These are phyloP conservation scores for Phenganax stokvisi DNA, from an alignment of 92 coral and sea anemone genomes.

Conservation along the genomic window DNA sequence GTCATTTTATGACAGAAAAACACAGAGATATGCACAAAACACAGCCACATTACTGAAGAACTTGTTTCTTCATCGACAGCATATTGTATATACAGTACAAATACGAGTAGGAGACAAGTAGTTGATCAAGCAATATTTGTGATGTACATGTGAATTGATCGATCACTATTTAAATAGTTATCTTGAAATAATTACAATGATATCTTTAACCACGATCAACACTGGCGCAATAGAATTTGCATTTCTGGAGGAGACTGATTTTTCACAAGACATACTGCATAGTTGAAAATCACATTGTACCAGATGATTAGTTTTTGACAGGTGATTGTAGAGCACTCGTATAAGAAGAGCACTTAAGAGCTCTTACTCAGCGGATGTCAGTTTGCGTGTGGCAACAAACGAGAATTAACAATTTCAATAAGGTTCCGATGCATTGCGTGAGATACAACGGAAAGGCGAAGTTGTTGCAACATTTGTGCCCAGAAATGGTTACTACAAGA, in stretches of 20 bases:
- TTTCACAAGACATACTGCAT: neutral
- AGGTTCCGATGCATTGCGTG: neutral
- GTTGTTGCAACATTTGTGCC: neutral
- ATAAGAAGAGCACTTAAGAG: neutral
- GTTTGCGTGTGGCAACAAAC: constrained; percentile 20
- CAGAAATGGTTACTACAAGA: neutral
- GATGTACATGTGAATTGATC: neutral
- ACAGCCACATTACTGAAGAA: neutral
- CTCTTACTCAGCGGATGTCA: neutral
- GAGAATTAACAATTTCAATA: neutral
- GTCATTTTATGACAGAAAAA: neutral
- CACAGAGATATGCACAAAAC: neutral
- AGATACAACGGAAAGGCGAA: constrained; percentile 6
- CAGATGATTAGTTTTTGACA: neutral
- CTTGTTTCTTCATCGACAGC: neutral
- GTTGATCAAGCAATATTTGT: neutral
- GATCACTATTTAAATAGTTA: neutral
- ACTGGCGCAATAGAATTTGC: constrained; percentile 13
- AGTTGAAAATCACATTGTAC: neutral
- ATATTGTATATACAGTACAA: neutral
- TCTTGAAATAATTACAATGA: constrained; percentile 9
- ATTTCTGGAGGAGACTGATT: neutral
- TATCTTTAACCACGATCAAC: constrained; percentile 22
- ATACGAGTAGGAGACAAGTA: neutral
- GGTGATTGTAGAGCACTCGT: neutral